Base-by-base conservation (phyloP, 2,797 vertebrate species). In the Calcarius lapponicus region DNA sequence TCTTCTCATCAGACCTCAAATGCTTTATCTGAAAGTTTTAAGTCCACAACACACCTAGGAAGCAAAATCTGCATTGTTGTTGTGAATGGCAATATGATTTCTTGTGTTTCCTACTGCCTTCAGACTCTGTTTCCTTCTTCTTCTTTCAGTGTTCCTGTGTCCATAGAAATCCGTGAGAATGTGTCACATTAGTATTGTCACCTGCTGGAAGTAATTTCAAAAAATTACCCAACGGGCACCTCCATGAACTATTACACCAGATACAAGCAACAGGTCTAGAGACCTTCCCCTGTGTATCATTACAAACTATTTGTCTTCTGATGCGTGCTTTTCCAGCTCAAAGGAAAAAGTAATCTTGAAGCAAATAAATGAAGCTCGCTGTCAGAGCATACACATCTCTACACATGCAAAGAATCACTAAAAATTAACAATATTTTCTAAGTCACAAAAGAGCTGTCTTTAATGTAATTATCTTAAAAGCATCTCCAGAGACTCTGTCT, bases 51-150 rank as follows among this genome's bases (percentile, higher is more conserved):
- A 58, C 17, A 62, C 6, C 5, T 40, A 56, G 36, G 51, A 7
- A 83, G 28, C 11, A 34, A 90, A 70, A 66, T 10, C 10, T 56
- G 4, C 28, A 8, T 47, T 32, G 15, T n/a, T 47, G 54, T 47
- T 1, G 0, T 28, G 4, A 72, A 17, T 29, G 29, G 4, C 28
- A 48, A 16, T 50, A 64, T 0, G 0, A 53, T 70, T 83, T 86
- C 25, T 74, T 71, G 13, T 38, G 48, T 50, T 80, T 76, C 64
- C 57, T 34, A 42, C 31, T 34, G 8, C 22, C 13, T 36, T 14
- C 28, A 66, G 32, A 19, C 12, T 21, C 9, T 61, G 50, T 12
- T 81, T 93, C 21, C 17, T 83, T 22, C 15, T 78, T 14, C 48
- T 66, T 65, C 32, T 85, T 81, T 84, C 48, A 73, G 7, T 62